Base-by-base conservation (phyloP, 2,888 invertebrate species). In the Gastrophysa polygoni region DNA sequence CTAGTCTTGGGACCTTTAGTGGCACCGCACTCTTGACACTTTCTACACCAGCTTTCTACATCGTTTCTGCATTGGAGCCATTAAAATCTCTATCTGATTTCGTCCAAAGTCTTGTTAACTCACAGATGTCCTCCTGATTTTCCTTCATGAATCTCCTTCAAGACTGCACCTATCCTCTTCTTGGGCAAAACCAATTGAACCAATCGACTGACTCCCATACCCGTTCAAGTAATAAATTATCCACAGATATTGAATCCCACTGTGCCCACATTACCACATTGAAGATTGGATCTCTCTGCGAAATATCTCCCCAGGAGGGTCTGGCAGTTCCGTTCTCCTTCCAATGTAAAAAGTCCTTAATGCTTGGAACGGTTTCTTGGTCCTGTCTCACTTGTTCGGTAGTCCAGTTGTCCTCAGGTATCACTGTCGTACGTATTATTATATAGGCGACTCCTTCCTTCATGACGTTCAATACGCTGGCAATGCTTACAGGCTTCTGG, bases 1-100 rank as follows among this genome's bases (percentile, higher is more conserved):
- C 57, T 47, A 5, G 48, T 57, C 6, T 43, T 38, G 0, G 58
- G 65, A 16, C 56, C 28, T 34, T 48, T 51, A 6, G 38, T 57
- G 2, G 50, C 54, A 14, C 20, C 46, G 38, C 55, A 59, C 6
- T 6, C 17, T 17, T 43, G 10, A 32, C 59, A 52, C 44, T 32
- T 16, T 7, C 43, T 17, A 21, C 49, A 57, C 54, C 47, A 43
- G 10, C 18, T 32, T 32, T 48, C 48, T 24, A 47, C 58, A 51
- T 34, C 59, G 29, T 48, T 59, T 17, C 16, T 28, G 16, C 32
- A 59, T 17, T 49, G 46, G 8, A 58, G 24, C 57, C 34, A 47
- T 16, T 46, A 21, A 8, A 55, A 59, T n/a, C 54, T 28, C 18
- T 44, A 20, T 20, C 56, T 24, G 2, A 60, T 56, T 32, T 50